These are phyloP conservation scores for Scartelaos histophorus DNA, from an alignment of 2,113 vertebrate species.

Conservation along the genomic window DNA sequence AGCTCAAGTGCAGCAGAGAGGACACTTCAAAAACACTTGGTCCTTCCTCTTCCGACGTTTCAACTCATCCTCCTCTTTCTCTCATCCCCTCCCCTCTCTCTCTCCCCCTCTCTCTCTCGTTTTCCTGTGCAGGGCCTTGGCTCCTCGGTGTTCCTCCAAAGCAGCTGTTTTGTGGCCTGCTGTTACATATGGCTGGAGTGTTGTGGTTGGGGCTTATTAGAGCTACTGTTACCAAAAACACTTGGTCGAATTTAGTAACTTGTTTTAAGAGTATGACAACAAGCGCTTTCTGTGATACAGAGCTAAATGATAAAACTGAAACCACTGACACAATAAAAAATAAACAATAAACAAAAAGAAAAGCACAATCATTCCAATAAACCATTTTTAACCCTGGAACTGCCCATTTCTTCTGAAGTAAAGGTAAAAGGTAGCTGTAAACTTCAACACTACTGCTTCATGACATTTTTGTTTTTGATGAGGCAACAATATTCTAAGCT, in stretches of 20 bases:
- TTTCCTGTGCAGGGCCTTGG: constrained; percentile 39
- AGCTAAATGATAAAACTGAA: too few relatives aligned
- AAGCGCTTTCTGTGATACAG: constrained; percentile 23
- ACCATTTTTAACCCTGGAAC: constrained; percentile 44
- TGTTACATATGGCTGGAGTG: constrained; percentile 49
- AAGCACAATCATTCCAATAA: too few relatives aligned
- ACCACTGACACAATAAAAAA: too few relatives aligned
- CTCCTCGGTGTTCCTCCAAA: constrained; percentile 47
- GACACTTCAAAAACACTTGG: constrained; percentile 32
- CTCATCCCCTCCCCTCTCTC: neutral
- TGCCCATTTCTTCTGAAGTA: too few relatives aligned
- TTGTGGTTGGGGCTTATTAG: constrained; percentile 32
- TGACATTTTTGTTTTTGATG: too few relatives aligned
- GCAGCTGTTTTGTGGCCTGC: constrained; percentile 63
- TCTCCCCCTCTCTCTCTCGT: neutral
- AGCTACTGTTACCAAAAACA: constrained; percentile 16
- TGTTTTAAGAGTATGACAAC: constrained; percentile 31
- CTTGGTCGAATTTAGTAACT: neutral
- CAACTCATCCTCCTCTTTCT: constrained; percentile 10
- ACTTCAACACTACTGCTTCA: too few relatives aligned
- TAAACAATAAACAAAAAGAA: too few relatives aligned
- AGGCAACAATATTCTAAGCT: too few relatives aligned
- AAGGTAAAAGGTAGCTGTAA: too few relatives aligned
- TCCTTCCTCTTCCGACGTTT: constrained; percentile 17
- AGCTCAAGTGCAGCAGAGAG: constrained; percentile 30